These are phyloP conservation scores for Buathra laborator DNA, from an alignment of 2,888 invertebrate species.

Conservation along the genomic window DNA sequence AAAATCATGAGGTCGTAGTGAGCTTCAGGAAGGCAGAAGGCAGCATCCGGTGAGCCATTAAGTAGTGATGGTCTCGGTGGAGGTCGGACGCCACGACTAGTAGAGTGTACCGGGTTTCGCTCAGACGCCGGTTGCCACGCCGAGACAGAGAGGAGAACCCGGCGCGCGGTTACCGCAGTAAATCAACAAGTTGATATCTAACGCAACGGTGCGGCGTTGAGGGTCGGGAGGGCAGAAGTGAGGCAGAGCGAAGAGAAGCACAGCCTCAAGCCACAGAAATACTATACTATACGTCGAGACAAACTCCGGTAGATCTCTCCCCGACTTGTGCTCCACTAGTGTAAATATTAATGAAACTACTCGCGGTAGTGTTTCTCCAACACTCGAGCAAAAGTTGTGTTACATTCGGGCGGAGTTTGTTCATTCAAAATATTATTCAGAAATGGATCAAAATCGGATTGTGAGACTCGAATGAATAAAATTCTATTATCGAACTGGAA, in stretches of 20 bases:
- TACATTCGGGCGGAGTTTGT: background rate
- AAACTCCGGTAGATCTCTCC: conserved; percentile 42
- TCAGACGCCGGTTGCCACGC: conserved; percentile 49
- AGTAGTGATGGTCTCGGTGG: conserved; percentile 75
- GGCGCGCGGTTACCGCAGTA: conserved; percentile 78
- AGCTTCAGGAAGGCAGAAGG: conserved; percentile 9
- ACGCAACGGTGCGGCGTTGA: conserved; percentile 54
- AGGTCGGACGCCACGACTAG: conserved; percentile 77
- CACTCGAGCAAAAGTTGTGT: background rate
- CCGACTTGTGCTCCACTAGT: conserved; percentile 53
- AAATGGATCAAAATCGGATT: background rate
- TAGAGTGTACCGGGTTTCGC: conserved; percentile 68
- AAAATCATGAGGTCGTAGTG: conserved; percentile 16
- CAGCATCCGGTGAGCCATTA: conserved; percentile 67
- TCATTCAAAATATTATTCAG: conserved; percentile 1
- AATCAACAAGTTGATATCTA: conserved; percentile 84
- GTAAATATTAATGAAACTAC: conserved; percentile 69
- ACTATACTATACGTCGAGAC: conserved; percentile 48
- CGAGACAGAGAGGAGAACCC: conserved; percentile 19
- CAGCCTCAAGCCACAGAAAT: conserved; percentile 27
- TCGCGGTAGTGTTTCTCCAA: conserved; percentile 28
- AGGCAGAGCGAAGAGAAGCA: background rate
- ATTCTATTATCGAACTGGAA: background rate
- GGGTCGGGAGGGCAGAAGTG: conserved; percentile 18
- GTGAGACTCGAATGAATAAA: background rate